Evolutionary conservation across 2,113 vertebrate genomes (phyloP).

Genomic region (Cacatua alba): DNA sequence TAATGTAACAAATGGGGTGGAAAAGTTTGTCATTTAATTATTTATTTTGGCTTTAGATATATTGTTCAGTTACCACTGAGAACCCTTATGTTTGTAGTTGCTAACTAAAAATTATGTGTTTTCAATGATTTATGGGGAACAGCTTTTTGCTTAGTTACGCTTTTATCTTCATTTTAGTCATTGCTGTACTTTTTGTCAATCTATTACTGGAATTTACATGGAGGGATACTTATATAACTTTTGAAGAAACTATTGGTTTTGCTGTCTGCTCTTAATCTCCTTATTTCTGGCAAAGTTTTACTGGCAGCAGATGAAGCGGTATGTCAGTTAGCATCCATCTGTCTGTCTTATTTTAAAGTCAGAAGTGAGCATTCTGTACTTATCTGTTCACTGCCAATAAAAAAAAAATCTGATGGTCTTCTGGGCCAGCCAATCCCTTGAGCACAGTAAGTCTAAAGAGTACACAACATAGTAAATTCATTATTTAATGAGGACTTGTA

Average conservation of each 20-base stretch:
- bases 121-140: not conserved
- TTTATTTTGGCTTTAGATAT: not conserved
- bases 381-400: not conserved
- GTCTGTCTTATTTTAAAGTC: conserved; percentile 15
- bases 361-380: conserved; percentile 25
- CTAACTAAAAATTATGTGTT: not conserved
- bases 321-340: not conserved
- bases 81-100: not conserved
- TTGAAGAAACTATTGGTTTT: not conserved
- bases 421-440: not conserved
- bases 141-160: not conserved
- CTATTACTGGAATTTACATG: not conserved
- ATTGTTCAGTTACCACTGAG: not conserved
- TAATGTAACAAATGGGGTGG: accelerated
- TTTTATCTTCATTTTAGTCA: not conserved
- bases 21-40: not conserved
- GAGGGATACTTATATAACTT: not conserved
- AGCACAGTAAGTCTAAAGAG: not conserved
- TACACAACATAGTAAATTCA: not conserved
- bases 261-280: not conserved
- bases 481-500: not conserved
- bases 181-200: not conserved
- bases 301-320: not conserved
- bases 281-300: not conserved
- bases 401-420: not conserved